phyloP scores from a whole-genome alignment of 2,113 vertebrate genomes.

The Narcine bancroftii region DNA sequence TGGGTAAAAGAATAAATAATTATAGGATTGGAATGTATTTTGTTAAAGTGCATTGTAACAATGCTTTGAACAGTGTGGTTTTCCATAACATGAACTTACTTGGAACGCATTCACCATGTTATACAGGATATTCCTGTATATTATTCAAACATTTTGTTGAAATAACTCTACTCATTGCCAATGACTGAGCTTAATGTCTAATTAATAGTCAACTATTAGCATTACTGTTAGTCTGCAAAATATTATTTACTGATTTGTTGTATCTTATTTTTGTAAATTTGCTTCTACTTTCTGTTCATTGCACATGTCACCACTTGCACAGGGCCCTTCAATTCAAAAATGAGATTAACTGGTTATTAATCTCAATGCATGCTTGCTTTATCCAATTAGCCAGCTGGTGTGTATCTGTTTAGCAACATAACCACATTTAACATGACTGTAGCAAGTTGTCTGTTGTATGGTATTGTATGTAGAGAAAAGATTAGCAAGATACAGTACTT shows the following conservation, averaged over 20 bases:
- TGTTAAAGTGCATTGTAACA: no score
- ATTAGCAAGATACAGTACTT: neutral
- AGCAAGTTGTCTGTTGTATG: no score
- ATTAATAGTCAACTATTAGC: slow-evolving; percentile 9
- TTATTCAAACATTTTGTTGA: no score
- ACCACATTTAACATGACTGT: no score
- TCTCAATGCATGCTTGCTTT: neutral
- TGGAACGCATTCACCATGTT: no score
- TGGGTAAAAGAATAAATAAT: no score
- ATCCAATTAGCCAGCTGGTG: neutral
- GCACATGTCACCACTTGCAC: neutral
- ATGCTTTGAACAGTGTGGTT: no score
- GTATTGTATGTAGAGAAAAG: neutral
- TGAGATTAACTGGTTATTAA: neutral
- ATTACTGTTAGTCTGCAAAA: neutral
- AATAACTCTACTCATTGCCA: no score
- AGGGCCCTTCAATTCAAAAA: neutral
- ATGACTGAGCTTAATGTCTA: neutral
- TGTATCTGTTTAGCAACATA: no score
- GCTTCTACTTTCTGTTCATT: neutral
- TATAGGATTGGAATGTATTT: no score
- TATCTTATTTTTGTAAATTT: neutral
- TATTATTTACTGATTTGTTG: neutral
- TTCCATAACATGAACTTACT: no score
- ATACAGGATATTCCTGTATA: no score